These are phyloP conservation scores for Sparus aurata DNA, from an alignment of 2,797 vertebrate species.

Conservation along the genomic window DNA sequence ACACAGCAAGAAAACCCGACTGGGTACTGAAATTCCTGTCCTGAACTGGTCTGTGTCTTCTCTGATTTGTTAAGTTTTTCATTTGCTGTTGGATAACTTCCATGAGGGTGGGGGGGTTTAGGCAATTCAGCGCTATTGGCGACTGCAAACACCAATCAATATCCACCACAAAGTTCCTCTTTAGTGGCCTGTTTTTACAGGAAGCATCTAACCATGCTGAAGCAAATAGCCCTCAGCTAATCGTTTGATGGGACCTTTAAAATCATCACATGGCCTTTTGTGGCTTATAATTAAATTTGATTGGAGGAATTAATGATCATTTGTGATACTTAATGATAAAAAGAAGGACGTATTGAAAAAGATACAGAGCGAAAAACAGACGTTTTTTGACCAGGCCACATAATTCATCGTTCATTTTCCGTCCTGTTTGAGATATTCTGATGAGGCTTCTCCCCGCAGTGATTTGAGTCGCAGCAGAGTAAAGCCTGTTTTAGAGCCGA, in stretches of 20 bases:
- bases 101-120: too few relatives aligned
- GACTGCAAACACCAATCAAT: too few relatives aligned
- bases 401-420: conserved; percentile 15
- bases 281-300: neutral
- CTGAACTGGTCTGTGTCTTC: too few relatives aligned
- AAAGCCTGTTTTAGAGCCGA: conserved; percentile 42
- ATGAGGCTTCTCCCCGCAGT: conserved; percentile 1
- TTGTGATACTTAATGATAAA: neutral
- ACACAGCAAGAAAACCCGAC: too few relatives aligned
- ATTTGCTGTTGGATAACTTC: too few relatives aligned
- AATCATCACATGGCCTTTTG: neutral
- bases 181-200: too few relatives aligned
- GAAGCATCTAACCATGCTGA: too few relatives aligned
- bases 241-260: neutral
- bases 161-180: too few relatives aligned
- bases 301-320: neutral
- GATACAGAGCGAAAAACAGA: neutral
- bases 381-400: neutral
- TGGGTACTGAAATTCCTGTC: too few relatives aligned
- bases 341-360: neutral
- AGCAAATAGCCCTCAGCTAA: too few relatives aligned
- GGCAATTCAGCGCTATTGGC: too few relatives aligned
- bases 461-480: conserved; percentile 50
- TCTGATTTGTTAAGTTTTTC: too few relatives aligned
- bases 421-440: conserved; percentile 17